Evolutionary conservation across 2,888 invertebrate species (phyloP), one percentile per base, ranked within the genome.

Genomic region (Sthenelais limicola): DNA sequence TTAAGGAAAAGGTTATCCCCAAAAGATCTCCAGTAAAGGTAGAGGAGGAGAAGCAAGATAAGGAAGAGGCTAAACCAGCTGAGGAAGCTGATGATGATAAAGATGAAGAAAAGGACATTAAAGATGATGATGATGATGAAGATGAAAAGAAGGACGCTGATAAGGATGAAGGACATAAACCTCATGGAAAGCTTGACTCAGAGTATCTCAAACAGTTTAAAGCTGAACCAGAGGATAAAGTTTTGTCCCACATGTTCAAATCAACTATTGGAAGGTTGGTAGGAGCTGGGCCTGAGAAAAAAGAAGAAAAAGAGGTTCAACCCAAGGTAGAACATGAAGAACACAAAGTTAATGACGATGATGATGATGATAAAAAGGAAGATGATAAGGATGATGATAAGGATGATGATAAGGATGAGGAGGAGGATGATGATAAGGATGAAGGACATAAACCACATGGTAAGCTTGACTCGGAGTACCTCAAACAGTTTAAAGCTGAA

Each of bases 331-430:
- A n/a, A 24, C 21, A 51, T 5, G 21, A 21, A n/a, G 51, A 51
- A 5, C 5, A 38, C 15, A 5, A 58, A 21, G 62, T 12, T 26
- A 26, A 58, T 58, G 38, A 38, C 21, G 67, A 51, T 9, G 51
- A 26, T 21, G 12, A 21, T 7, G n/a, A 51, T 51, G 51, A 5
- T 51, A 26, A 5, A 51, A n/a, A n/a, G 5, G 30, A 26, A 12
- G 51, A n/a, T 54, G 54, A 62, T 62, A 48, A 28, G 18, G 67
- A 38, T 9, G 38, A 5, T 51, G 51, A 5, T 51, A 24, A n/a
- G 18, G 51, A 51, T 5, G 21, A 21, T 7, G 51, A 51, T 5
- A 7, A 38, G 26, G 12, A 58, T 26, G 62, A 30, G 9, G 30
- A 58, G 15, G 38, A 38, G 12, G 67, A 51, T 9, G 51, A 26